Evolutionary conservation across 1,140 invertebrate genomes (phyloP), one percentile per base, ranked within the genome.

Genomic region (Brachionus rotundiformis): DNA sequence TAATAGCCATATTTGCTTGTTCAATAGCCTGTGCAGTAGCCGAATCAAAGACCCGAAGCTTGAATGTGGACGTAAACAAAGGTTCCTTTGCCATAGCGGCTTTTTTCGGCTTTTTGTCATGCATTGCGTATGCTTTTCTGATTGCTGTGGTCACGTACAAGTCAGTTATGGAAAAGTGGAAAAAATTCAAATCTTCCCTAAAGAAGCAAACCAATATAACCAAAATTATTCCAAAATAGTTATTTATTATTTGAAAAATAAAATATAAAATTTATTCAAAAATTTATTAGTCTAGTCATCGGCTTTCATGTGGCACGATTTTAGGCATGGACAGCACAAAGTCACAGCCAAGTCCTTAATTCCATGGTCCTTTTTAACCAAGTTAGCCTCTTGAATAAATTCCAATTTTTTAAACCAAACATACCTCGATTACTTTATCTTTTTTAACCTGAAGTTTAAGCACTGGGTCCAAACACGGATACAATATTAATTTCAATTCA

Each of bases 311-410:
- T 68, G 63, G 19, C 31, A 68, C 19, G 63, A 68, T 5, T 68
- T 68, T 3, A 68, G 16, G 36, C 63, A 68, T 19, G 63, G 63
- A 23, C 63, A 68, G n/a, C 63, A 68, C 27, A 2, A 68, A 33
- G 63, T 68, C 27, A 31, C 63, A 16, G 31, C 27, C 5, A 68
- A 11, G 29, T 68, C 63, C 3, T 68, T 68, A 33, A 68, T 68
- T 19, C 11, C 11, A 5, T 68, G 63, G 8, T 68, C 63, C 63
- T 68, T 33, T 10, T 1, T 29, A 27, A 13, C 29, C 2, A 23
- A 29, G 16, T n/a, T 19, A 68, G 19, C 8, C 2, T 19, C 2
- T 3, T 36, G 29, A 11, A 16, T 23, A 68, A 68, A 68, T 36
- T 68, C n/a, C 16, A 33, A 6, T 68, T 68, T 61, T 61, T 39